Evolutionary conservation across 2,113 vertebrate species (phyloP).

Genomic region (Oreochromis spilurus): DNA sequence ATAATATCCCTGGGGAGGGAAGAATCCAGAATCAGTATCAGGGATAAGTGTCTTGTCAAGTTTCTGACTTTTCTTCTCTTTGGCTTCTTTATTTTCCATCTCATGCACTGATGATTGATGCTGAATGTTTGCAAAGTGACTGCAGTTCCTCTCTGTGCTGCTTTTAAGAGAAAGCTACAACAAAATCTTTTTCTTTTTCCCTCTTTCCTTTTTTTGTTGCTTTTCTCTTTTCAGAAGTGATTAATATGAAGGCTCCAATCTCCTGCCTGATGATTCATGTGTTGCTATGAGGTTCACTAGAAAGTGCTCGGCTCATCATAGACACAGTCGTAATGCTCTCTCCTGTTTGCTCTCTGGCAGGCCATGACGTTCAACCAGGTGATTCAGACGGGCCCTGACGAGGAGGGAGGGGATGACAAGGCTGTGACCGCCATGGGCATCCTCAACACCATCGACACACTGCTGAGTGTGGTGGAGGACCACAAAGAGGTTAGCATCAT

Average conservation of each 20-base stretch:
- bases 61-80: not conserved
- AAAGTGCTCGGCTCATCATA: not conserved
- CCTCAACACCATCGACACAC: constrained; percentile 96
- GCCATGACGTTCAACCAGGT: constrained; percentile 99
- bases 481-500: constrained; percentile 89
- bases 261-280: not conserved
- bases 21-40: not conserved
- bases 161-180: not conserved
- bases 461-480: constrained; percentile 98
- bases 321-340: not conserved
- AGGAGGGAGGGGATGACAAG: constrained; percentile 98
- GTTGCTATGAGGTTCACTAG: not conserved
- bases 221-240: not conserved
- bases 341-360: constrained; percentile 59
- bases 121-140: not conserved
- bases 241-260: not conserved
- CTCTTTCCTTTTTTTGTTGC: not conserved
- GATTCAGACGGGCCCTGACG: constrained; percentile 96
- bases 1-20: not conserved
- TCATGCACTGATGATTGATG: not conserved
- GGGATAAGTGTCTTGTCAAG: not conserved
- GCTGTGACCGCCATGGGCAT: constrained; percentile 99
- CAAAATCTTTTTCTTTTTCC: not conserved
- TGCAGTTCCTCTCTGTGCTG: not conserved
- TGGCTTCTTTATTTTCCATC: not conserved